Percentiles rank a stretch among this genome's conserved stretches.
phyloP scores from a whole-genome alignment of 2,113 vertebrate species.

The Gobius niger region DNA sequence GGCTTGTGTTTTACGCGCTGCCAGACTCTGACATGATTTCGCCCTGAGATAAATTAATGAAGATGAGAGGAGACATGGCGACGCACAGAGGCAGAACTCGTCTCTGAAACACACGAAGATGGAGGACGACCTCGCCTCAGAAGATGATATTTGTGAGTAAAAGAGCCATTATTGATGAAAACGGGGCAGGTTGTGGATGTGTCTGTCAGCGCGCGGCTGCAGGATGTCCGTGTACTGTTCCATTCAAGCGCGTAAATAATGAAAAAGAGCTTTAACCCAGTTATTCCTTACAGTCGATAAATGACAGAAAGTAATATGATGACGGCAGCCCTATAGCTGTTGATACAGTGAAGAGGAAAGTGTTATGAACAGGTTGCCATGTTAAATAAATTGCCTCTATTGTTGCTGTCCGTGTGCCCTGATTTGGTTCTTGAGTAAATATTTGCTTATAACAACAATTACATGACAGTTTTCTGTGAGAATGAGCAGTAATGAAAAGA shows the following conservation, averaged over 20 bases:
- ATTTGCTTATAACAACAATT: no score
- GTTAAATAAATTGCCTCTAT: no score
- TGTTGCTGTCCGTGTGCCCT: no score
- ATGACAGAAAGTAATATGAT: no score
- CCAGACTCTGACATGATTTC: neutral
- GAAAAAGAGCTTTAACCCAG: neutral
- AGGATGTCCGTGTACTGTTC: constrained; percentile 21
- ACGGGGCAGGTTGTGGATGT: neutral
- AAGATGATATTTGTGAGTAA: constrained; percentile 73
- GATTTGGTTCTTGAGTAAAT: no score
- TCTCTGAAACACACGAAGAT: constrained; percentile 28
- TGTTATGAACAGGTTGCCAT: no score
- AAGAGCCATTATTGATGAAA: neutral
- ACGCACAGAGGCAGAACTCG: neutral
- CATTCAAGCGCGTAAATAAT: neutral
- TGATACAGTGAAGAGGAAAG: no score
- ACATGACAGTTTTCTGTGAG: no score
- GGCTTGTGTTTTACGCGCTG: neutral
- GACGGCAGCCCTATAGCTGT: no score
- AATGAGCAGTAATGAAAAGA: no score
- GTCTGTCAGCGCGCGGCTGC: constrained; percentile 16
- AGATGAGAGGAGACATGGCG: neutral
- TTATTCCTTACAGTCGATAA: neutral
- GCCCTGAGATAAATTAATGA: neutral
- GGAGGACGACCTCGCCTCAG: constrained; percentile 68